phyloP scores from a whole-genome alignment of 2,113 vertebrate genomes.

The Pseudorasbora parva region DNA sequence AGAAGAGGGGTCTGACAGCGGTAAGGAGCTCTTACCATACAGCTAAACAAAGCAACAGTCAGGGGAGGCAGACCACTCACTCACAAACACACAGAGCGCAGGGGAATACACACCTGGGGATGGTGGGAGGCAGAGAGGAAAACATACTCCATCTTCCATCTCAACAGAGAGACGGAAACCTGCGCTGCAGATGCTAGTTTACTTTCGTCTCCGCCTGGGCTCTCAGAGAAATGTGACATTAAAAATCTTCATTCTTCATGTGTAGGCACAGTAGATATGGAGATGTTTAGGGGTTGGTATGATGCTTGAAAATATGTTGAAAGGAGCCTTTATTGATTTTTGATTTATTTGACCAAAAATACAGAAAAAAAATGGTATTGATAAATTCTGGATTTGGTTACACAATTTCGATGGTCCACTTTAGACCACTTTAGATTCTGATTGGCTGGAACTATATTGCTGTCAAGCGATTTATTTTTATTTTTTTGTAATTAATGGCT shows the following conservation, averaged over 20 bases:
- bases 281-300: background rate
- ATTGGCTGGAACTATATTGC: too few species aligned
- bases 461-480: too few species aligned
- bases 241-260: background rate
- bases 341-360: background rate
- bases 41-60: slow-evolving; percentile 30
- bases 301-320: too few species aligned
- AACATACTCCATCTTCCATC: slow-evolving; percentile 41
- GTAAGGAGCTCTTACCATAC: slow-evolving; percentile 18
- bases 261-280: background rate
- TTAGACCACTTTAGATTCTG: too few species aligned
- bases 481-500: too few species aligned
- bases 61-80: slow-evolving; percentile 35
- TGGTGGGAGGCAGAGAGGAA: slow-evolving; percentile 42
- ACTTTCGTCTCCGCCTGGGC: background rate
- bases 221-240: background rate
- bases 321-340: too few species aligned
- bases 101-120: slow-evolving; percentile 45
- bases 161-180: slow-evolving; percentile 39
- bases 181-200: slow-evolving; percentile 28
- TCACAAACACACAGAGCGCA: background rate
- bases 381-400: too few species aligned
- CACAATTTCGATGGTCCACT: too few species aligned
- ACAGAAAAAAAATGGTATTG: too few species aligned
- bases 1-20: slow-evolving; percentile 9